Base-by-base conservation (phyloP, 2,113 vertebrate species). In the Seriola aureovittata region DNA sequence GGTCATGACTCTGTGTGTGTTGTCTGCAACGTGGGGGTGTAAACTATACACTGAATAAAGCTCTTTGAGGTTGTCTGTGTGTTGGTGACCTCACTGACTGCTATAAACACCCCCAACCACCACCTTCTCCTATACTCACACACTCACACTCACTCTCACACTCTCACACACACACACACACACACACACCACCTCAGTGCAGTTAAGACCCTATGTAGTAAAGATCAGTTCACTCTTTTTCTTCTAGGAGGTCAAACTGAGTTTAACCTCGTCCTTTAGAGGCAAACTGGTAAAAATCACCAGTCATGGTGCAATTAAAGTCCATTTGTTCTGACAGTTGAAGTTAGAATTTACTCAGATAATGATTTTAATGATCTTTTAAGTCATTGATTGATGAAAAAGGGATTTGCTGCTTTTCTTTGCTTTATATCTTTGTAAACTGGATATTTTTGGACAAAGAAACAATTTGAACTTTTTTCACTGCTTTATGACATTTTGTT, bases 71-170 rank as follows among this genome's bases (percentile, higher is more conserved):
- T 38, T 54, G 71, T 82, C 71, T 81, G 79, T 85, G 67, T 84
- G 76, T 82, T 66, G 42, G 52, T 89, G 86, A 89, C 87, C 84
- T 88, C 52, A 63, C 50, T 73, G 85, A 71, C 87, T 58, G 85
- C 84, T 72, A 92, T 92, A 88, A 92, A 91, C 90, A 92, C 78
- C 71, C 65, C 62, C 66, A 71, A 36, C 62, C 21, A 14, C 10
- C 58, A 17, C 79, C 12, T 1, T 21, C 75, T 21, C 58, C 50
- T 12, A 57, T 42, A 42, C 40, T 42, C 40, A 42, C 40, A 42
- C 40, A 42, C 36, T 5, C 36, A 38, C 38, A 38, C 8, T 23
- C 23, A 23, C 73, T 52, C 75, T 71, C 38, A 63, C 12, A 62
- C 80, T 38, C 50, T 23, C 23, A 21, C 19, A n/a, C 52, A 55